Percentiles rank a stretch among this genome's conserved stretches.
Evolutionary conservation across 2,797 vertebrate genomes (phyloP).

Genomic region (Sardinella longiceps): DNA sequence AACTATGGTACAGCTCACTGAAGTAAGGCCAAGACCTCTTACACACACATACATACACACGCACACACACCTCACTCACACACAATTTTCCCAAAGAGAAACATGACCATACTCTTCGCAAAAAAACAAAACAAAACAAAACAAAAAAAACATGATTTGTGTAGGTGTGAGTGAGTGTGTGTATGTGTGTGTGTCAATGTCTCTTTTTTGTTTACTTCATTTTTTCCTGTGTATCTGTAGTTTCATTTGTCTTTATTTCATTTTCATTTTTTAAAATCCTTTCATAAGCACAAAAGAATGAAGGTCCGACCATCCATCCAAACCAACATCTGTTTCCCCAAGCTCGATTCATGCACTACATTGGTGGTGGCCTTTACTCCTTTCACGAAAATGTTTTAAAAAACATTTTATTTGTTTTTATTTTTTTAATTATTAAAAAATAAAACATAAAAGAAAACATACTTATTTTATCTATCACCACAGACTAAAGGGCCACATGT

Average conservation of each 20-base stretch:
- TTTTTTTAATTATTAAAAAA: conserved; percentile 78
- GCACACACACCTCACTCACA: neutral
- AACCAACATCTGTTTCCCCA: conserved; percentile 66
- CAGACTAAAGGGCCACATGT: conserved; percentile 81
- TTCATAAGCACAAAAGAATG: conserved; percentile 56
- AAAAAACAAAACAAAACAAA: conserved; percentile 54
- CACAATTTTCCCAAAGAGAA: conserved; percentile 89
- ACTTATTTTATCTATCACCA: conserved; percentile 78
- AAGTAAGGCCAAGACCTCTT: conserved; percentile 92
- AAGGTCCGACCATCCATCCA: conserved; percentile 42
- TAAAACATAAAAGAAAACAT: conserved; percentile 78
- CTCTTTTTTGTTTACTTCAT: conserved; percentile 76
- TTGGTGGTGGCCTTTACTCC: conserved; percentile 76
- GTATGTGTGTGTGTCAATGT: conserved; percentile 59
- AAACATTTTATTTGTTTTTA: conserved; percentile 61
- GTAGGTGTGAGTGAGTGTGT: neutral
- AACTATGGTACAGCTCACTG: conserved; percentile 97
- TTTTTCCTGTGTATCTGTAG: conserved; percentile 67
- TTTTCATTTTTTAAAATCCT: conserved; percentile 74
- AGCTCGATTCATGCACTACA: conserved; percentile 89
- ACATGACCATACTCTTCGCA: conserved; percentile 88
- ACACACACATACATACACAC: conserved; percentile 58
- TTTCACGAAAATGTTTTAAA: conserved; percentile 79
- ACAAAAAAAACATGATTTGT: conserved; percentile 73
- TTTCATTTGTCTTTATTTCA: conserved; percentile 54